phyloP scores from a whole-genome alignment of 2,888 invertebrate species.

The Crepidodera aurea region DNA sequence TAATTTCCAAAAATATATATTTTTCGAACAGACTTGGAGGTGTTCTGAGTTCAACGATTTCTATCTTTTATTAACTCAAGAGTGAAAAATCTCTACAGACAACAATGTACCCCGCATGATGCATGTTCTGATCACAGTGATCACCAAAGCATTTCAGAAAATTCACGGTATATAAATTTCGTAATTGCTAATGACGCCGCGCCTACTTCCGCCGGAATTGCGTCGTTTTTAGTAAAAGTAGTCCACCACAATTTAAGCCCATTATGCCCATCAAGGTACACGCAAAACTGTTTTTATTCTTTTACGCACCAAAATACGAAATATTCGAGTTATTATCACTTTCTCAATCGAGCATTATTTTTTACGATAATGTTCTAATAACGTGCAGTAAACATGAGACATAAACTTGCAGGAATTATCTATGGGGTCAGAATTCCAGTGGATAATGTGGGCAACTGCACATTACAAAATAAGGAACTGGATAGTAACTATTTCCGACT shows the following conservation, averaged over 20 bases:
- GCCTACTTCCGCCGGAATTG: slow-evolving; percentile 36
- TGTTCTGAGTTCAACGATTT: background rate
- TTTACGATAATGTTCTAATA: too few relatives aligned
- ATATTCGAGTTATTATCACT: too few relatives aligned
- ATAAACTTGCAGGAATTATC: too few relatives aligned
- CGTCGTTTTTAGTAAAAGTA: slow-evolving; percentile 30
- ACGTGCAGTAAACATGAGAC: too few relatives aligned
- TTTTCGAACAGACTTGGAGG: too few relatives aligned
- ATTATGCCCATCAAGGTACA: background rate
- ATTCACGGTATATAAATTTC: slow-evolving; percentile 26
- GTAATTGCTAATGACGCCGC: slow-evolving; percentile 26
- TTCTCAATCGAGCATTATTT: too few relatives aligned
- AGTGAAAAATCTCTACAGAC: background rate
- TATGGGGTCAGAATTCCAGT: too few relatives aligned
- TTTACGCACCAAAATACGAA: background rate
- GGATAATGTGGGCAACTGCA: too few relatives aligned
- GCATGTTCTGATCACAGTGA: background rate
- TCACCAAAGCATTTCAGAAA: slow-evolving; percentile 19
- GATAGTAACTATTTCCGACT: too few relatives aligned
- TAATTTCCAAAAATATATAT: too few relatives aligned
- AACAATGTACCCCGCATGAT: background rate
- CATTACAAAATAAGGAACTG: too few relatives aligned
- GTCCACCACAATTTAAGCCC: background rate
- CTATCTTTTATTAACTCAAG: background rate
- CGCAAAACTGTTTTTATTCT: background rate